Base-by-base conservation (phyloP, 53 echinoderm and acorn worm species). In the Stichopus horrens region DNA sequence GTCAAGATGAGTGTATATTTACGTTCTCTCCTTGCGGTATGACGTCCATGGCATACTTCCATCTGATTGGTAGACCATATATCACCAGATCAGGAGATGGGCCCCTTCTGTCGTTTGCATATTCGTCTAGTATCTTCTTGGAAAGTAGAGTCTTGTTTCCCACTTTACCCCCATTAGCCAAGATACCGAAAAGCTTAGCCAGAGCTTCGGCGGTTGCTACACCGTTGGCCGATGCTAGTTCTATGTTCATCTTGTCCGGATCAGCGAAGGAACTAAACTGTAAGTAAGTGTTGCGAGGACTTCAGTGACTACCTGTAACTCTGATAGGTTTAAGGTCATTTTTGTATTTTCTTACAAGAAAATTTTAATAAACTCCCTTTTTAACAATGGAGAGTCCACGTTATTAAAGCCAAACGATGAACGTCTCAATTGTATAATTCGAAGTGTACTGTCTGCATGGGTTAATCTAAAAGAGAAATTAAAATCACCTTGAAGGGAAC, bases 1-100 rank as follows among this genome's bases (percentile, higher is more conserved):
- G 37, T 37, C 1, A 37, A 37, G 1, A 37, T 37, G 37, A 37
- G 8, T 63, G 4, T 75, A 75, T 23, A 75, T 21, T 75, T 37
- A 75, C 75, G 21, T 75, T 37, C 4, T 13, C 9, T 37, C 22
- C 6, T 37, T 75, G 75, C n/a, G 75, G 75, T 18, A 75, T 21
- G 9, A 75, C 75, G 19, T 75, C 53, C 81, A 80, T 80, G 18
- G 22, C 81, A 8, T 16, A 80, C 81, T 80, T 80, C 81, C 81
- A 80, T 16, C 53, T 55, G 13, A 80, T 52, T 16, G 56, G 53
- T 21, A 55, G 8, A 13, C 6, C 54, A n/a, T 54, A 80, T 9
- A 80, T 53, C 13, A 80, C 55, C 21, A 80, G 19, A 19, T 80
- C 81, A 11, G 53, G 54, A n/a, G 81, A 37, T 5, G 81, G 81